Base-by-base conservation (phyloP, 2,113 vertebrate species). In the Nothobranchius kuhntae region DNA sequence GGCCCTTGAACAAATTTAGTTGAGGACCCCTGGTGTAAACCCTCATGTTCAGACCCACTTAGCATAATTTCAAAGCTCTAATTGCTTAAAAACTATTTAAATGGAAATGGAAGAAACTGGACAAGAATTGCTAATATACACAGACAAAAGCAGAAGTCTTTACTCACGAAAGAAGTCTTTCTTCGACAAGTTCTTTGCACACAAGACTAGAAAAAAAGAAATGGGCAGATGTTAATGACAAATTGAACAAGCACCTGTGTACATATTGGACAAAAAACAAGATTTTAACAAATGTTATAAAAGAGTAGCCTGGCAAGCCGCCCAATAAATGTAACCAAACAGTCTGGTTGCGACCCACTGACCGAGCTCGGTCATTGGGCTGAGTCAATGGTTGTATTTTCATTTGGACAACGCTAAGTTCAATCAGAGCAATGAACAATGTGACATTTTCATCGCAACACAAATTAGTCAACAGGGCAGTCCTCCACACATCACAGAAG, bases 81-180 rank as follows among this genome's bases (percentile, higher is more conserved):
- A 14, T 0, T 5, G 2, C 9, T 57, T 13, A 17, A 17, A 82
- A 85, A 76, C 58, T 24, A 57, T 75, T 61, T 53, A 60, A 60
- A 71, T 75, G 53, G 68, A 75, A 45, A 30, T 61, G 45, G 55
- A 75, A 53, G 6, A 8, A 57, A 73, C 15, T 24, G 53, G 65
- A 80, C 60, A 60, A 47, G 53, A 89, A 87, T 76, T 83, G 75
- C 9, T 77, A 56, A 40, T 9, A 40, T 8, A 21, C 30, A 21
- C 30, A 55, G 13, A 14, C 26, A 52, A 36, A 36, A 48, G 3
- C n/a, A 30, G n/a, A 40, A 60, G 65, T 35, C 17, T 95, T 93
- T 88, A 92, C 96, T 98, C 93, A 98, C 96, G 94, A 91, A 98
- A 98, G 92, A 98, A 98, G 91, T 98, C 96, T 94, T 98, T 98